phyloP scores from a whole-genome alignment of 2,888 invertebrate species.

The Dinocampus coccinellae region DNA sequence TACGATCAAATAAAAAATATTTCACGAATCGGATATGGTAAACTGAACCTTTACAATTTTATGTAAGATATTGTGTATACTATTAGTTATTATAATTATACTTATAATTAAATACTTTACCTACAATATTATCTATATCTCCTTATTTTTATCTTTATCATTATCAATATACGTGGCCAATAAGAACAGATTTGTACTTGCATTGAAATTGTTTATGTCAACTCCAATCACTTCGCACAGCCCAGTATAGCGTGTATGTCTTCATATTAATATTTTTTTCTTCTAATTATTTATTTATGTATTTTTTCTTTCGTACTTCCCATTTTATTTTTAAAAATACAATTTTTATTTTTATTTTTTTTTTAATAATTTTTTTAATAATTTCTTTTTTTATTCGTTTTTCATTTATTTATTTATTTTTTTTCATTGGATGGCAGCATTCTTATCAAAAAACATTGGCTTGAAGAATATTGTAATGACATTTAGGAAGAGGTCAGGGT shows the following conservation, averaged over 20 bases:
- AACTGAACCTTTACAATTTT: constrained; percentile 36
- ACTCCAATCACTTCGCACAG: constrained; percentile 69
- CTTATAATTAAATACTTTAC: constrained; percentile 60
- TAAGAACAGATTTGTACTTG: constrained; percentile 70
- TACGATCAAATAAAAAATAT: constrained; percentile 28
- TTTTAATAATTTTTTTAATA: too few relatives aligned
- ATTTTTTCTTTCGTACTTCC: constrained; percentile 45
- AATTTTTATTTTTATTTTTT: too few relatives aligned
- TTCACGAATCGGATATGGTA: constrained; percentile 35
- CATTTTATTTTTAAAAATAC: constrained; percentile 66
- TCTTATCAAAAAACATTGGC: constrained; percentile 66
- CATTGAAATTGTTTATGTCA: constrained; percentile 69
- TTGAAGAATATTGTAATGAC: constrained; percentile 68
- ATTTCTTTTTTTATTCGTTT: too few relatives aligned
- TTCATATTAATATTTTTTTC: constrained; percentile 47
- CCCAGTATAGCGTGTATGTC: constrained; percentile 69
- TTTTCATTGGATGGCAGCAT: constrained; percentile 62
- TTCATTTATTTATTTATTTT: constrained; percentile 52
- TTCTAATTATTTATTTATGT: constrained; percentile 37
- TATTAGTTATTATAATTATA: constrained; percentile 58
- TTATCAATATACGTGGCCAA: constrained; percentile 69
- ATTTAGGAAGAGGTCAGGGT: constrained; percentile 61
- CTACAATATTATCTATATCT: constrained; percentile 64
- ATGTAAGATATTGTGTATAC: constrained; percentile 50
- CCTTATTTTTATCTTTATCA: constrained; percentile 53